Evolutionary conservation across 2,113 vertebrate genomes (phyloP).

Genomic region (Sinocyclocheilus maitianheensis): DNA sequence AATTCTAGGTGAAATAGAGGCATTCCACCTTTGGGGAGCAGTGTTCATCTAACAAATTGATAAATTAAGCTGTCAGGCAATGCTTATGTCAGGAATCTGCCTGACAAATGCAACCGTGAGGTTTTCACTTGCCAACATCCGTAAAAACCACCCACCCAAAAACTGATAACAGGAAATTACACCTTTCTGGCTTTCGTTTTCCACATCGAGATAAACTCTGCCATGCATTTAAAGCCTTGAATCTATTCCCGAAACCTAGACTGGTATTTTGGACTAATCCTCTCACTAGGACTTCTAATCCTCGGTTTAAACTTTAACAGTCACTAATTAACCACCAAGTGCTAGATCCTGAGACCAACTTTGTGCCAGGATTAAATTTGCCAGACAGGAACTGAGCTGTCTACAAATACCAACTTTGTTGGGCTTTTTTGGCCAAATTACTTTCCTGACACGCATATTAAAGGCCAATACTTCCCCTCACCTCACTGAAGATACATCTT

Average conservation of each 20-base stretch:
- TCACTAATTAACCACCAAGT: slow-evolving; percentile 31
- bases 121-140: background rate
- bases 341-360: slow-evolving; percentile 20
- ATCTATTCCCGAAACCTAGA: slow-evolving; percentile 33
- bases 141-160: slow-evolving; percentile 5
- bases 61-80: slow-evolving; percentile 72
- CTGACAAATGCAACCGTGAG: slow-evolving; percentile 47
- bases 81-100: slow-evolving; percentile 67
- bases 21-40: slow-evolving; percentile 64
- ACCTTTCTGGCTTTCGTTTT: slow-evolving; percentile 21
- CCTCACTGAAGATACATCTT: slow-evolving; percentile 8
- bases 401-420: slow-evolving; percentile 34
- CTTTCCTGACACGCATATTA: slow-evolving; percentile 22
- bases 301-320: slow-evolving; percentile 48
- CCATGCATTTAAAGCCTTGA: slow-evolving; percentile 17
- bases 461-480: slow-evolving; percentile 25
- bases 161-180: slow-evolving; percentile 5
- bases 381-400: slow-evolving; percentile 48
- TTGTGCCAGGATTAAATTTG: slow-evolving; percentile 21
- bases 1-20: slow-evolving; percentile 55
- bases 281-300: slow-evolving; percentile 46
- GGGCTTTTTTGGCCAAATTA: slow-evolving; percentile 16
- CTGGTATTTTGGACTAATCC: slow-evolving; percentile 55
- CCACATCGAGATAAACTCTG: slow-evolving; percentile 18
- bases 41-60: slow-evolving; percentile 66